Evolutionary conservation across 2,113 vertebrate genomes (phyloP).

Genomic region (Heterotis niloticus): DNA sequence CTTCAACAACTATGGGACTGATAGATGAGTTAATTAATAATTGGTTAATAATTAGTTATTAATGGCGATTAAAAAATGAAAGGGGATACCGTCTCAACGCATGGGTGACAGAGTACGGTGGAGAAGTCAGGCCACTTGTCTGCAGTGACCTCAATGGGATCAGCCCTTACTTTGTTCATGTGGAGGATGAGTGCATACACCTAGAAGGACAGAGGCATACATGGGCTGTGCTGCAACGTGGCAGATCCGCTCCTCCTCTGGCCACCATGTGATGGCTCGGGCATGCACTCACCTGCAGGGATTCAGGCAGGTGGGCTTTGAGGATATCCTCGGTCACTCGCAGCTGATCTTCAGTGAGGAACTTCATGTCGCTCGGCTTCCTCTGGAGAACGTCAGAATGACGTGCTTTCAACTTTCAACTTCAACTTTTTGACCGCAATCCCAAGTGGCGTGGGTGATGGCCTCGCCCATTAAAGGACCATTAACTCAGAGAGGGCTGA

Average conservation of each 20-base stretch:
- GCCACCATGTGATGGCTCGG: too few species aligned
- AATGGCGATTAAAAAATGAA: too few species aligned
- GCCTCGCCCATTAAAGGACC: too few species aligned
- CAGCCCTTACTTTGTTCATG: constrained; percentile 33
- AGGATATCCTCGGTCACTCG: constrained; percentile 36
- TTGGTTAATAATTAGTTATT: too few species aligned
- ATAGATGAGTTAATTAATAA: too few species aligned
- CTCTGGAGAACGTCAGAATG: too few species aligned
- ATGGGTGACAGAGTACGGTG: constrained; percentile 47
- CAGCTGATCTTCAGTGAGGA: constrained; percentile 46
- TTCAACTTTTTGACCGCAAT: too few species aligned
- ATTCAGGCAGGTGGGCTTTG: constrained; percentile 42
- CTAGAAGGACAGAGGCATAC: constrained; percentile 30
- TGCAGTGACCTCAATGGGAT: constrained; percentile 44
- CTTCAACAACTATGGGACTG: too few species aligned
- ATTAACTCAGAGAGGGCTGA: too few species aligned
- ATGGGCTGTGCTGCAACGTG: too few species aligned
- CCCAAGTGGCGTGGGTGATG: too few species aligned
- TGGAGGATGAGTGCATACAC: constrained; percentile 45
- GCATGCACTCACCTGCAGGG: constrained; percentile 42
- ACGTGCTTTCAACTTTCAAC: not conserved
- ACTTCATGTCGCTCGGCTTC: constrained; percentile 41
- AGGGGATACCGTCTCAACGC: not conserved
- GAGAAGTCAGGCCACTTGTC: constrained; percentile 58
- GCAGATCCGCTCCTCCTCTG: too few species aligned